Conservation (phyloP, 1,140 invertebrate species). For the Brachystomella parvula region DNA sequence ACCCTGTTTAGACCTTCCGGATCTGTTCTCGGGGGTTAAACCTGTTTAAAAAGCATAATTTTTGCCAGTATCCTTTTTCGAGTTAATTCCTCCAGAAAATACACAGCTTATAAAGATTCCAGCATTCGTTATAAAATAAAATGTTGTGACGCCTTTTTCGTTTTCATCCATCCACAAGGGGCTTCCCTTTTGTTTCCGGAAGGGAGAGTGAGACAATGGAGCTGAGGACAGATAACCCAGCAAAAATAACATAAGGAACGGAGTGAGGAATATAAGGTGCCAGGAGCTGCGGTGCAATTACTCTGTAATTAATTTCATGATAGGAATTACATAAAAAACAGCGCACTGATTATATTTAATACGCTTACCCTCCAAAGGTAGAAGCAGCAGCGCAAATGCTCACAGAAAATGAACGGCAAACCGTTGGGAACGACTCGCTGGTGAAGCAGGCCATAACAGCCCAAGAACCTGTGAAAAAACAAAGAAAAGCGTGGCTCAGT, state of each 20-base stretch:
- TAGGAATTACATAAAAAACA: not conserved
- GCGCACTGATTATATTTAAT: not conserved
- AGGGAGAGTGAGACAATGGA: conserved; percentile 13
- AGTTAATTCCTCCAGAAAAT: not conserved
- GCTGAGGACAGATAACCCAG: conserved; percentile 14
- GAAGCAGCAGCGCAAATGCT: conserved; percentile 9
- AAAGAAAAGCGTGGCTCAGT: too few species aligned
- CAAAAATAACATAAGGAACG: conserved; percentile 16
- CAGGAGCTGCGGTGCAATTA: not conserved
- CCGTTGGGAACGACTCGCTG: conserved; percentile 16
- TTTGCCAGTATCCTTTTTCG: not conserved
- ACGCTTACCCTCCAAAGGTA: conserved; percentile 8
- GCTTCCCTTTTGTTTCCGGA: conserved; percentile 21
- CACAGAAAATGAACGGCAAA: not conserved
- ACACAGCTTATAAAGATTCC: too few species aligned
- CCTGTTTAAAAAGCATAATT: not conserved
- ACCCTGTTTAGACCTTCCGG: too few species aligned
- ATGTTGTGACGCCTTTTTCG: not conserved
- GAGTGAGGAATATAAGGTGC: conserved; percentile 9
- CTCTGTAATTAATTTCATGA: not conserved
- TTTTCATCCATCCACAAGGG: conserved; percentile 12
- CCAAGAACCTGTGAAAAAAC: conserved; percentile 13
- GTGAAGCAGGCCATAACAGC: conserved; percentile 17
- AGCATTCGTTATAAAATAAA: not conserved
- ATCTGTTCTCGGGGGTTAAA: too few species aligned